phyloP scores from a whole-genome alignment of 2,797 vertebrate genomes.

The Cheirogaleus major region DNA sequence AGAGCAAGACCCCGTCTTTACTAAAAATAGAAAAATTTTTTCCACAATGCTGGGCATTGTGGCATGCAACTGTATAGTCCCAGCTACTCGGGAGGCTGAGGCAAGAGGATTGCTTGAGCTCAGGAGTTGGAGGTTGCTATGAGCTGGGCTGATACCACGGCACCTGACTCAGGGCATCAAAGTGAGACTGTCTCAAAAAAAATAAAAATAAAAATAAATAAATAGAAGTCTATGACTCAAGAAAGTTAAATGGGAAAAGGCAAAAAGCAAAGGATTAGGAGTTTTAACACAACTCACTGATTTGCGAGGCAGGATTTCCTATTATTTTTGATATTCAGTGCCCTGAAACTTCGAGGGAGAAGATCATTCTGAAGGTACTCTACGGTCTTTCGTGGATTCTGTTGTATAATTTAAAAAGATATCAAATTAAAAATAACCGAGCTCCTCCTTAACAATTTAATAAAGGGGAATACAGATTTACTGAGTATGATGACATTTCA shows the following conservation, averaged over 20 bases:
- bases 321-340: conserved; percentile 32
- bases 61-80: no score
- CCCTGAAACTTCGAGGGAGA: background rate
- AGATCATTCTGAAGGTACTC: background rate
- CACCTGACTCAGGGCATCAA: no score
- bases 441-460: background rate
- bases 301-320: background rate
- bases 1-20: no score
- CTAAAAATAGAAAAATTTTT: no score
- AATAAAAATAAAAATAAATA: no score
- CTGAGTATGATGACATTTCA: background rate
- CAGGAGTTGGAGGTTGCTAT: no score
- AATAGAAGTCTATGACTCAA: background rate
- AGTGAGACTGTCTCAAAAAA: no score
- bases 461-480: background rate
- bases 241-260: conserved; percentile 1
- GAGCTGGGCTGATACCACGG: no score
- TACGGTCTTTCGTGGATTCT: background rate
- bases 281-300: background rate
- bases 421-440: conserved; percentile 43
- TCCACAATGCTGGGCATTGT: no score
- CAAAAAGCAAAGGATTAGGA: conserved; percentile 10
- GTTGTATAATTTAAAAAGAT: conserved; percentile 1
- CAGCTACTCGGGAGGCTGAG: no score
- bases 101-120: no score